Evolutionary conservation across 2,113 vertebrate species (phyloP).

Genomic region (Neopipo cinnamomea): DNA sequence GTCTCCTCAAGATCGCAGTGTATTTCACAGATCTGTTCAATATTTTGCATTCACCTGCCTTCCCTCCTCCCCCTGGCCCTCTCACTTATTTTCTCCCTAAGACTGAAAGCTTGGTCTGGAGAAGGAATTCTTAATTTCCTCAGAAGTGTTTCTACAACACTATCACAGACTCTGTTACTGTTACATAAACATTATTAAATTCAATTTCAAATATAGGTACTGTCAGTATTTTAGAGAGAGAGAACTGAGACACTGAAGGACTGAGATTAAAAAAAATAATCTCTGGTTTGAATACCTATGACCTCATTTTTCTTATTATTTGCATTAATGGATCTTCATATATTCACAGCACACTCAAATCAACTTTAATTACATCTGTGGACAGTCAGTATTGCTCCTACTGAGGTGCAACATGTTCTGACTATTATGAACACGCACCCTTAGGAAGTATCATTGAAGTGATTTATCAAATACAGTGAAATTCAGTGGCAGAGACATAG

Average conservation of each 20-base stretch:
- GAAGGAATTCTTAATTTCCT: neutral
- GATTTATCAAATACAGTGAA: neutral
- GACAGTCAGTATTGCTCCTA: neutral
- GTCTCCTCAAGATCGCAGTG: neutral
- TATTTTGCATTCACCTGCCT: neutral
- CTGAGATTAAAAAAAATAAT: neutral
- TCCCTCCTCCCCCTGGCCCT: neutral
- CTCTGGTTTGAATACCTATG: neutral
- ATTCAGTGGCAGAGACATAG: neutral
- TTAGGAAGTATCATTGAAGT: neutral
- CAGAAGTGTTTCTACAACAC: neutral
- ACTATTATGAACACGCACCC: neutral
- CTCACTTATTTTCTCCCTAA: neutral
- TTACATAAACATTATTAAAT: neutral
- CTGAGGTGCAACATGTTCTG: neutral
- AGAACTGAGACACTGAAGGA: neutral
- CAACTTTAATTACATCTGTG: neutral
- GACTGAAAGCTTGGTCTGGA: neutral
- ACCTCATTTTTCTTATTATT: slow-evolving; percentile 3
- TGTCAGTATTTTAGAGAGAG: neutral
- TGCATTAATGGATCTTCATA: neutral
- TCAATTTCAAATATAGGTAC: neutral
- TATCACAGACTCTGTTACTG: neutral
- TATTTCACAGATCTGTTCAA: neutral
- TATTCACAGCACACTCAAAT: slow-evolving; percentile 13